Conservation (phyloP, 2,113 vertebrate genomes). For the Suricata suricatta region DNA sequence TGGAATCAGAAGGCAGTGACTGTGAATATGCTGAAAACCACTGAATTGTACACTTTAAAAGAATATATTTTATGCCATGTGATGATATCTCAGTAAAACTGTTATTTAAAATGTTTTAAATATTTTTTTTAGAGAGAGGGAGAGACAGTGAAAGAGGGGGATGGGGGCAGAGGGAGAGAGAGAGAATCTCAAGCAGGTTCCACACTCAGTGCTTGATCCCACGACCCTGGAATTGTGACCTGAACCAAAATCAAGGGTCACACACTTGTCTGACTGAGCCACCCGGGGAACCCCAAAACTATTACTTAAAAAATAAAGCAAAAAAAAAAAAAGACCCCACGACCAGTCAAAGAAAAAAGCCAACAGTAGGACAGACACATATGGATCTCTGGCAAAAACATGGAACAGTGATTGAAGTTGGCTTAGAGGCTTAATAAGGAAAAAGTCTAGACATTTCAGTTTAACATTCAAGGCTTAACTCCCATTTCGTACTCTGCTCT, state of each 20-base stretch:
- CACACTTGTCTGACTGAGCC: no score
- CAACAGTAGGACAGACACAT: background rate
- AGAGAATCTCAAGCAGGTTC: no score
- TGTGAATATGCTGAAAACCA: background rate
- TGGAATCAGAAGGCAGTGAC: background rate
- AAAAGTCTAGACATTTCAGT: background rate
- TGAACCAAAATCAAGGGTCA: no score
- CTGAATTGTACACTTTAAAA: background rate
- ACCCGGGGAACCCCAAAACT: background rate
- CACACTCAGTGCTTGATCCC: no score
- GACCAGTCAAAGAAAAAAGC: background rate
- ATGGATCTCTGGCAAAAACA: background rate
- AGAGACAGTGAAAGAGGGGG: no score
- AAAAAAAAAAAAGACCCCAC: background rate
- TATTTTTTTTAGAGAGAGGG: no score
- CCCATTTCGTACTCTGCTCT: background rate
- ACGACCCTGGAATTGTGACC: no score
- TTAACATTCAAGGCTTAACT: background rate
- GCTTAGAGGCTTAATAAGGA: background rate
- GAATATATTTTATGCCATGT: background rate
- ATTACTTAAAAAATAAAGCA: background rate
- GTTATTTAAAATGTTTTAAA: background rate
- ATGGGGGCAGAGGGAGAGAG: no score
- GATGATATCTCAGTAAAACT: constrained; percentile 7
- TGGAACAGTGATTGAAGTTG: background rate